phyloP scores from a whole-genome alignment of 2,888 invertebrate species.

The Automeris io region DNA sequence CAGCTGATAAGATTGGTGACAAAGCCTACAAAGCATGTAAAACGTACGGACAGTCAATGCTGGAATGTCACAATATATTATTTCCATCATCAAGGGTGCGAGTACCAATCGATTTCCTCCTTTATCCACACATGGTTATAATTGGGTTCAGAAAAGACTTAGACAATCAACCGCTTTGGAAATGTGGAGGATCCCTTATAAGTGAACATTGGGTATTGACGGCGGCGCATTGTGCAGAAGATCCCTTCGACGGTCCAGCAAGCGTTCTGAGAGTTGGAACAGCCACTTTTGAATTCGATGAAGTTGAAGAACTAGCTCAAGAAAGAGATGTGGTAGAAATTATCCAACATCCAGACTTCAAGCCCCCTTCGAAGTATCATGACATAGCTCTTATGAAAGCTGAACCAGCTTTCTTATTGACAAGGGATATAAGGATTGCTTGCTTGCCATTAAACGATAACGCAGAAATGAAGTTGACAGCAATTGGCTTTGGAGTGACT shows the following conservation, averaged over 20 bases:
- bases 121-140: slow-evolving; percentile 81
- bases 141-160: slow-evolving; percentile 45
- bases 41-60: slow-evolving; percentile 49
- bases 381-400: slow-evolving; percentile 82
- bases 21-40: slow-evolving; percentile 56
- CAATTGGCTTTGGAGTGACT: slow-evolving; percentile 80
- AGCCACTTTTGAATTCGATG: slow-evolving; percentile 67
- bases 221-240: slow-evolving; percentile 63
- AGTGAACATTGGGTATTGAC: slow-evolving; percentile 61
- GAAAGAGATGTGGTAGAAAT: slow-evolving; percentile 60
- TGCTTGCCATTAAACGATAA: slow-evolving; percentile 66
- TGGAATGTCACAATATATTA: slow-evolving; percentile 64
- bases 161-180: slow-evolving; percentile 39
- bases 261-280: slow-evolving; percentile 73
- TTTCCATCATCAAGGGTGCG: slow-evolving; percentile 42
- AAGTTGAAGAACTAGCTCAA: slow-evolving; percentile 68
- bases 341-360: slow-evolving; percentile 75
- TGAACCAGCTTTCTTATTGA: slow-evolving; percentile 60
- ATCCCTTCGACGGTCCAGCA: slow-evolving; percentile 64
- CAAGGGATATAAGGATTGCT: slow-evolving; percentile 77
- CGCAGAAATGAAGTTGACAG: slow-evolving; percentile 57
- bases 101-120: slow-evolving; percentile 61
- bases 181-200: slow-evolving; percentile 64
- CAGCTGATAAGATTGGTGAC: slow-evolving; percentile 37
- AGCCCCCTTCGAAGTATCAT: slow-evolving; percentile 74